Conservation (phyloP, 2,888 invertebrate species). For the Caenorhabditis sinica region DNA sequence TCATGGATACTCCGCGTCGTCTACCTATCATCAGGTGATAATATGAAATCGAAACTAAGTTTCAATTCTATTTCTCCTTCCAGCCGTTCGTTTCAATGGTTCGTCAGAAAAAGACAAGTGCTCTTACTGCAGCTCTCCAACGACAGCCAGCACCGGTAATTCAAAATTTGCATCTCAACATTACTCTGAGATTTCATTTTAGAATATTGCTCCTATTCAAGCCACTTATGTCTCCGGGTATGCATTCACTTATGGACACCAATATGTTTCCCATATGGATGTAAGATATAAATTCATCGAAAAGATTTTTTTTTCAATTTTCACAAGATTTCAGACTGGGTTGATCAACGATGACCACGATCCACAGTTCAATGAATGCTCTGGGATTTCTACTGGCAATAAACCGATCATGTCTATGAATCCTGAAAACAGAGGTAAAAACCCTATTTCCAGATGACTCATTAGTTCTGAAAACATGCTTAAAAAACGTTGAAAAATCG, state of each 20-base stretch:
- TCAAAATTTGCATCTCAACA: background rate
- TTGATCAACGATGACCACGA: background rate
- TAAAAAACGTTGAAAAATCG: background rate
- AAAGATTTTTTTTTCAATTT: background rate
- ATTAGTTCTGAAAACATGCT: no score
- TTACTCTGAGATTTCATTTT: background rate
- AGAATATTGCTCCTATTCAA: background rate
- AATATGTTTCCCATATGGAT: background rate
- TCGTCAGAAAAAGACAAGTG: slow-evolving; percentile 40
- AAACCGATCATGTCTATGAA: no score
- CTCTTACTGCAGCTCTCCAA: slow-evolving; percentile 29
- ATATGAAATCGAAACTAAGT: background rate
- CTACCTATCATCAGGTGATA: slow-evolving; percentile 52
- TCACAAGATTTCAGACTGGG: background rate
- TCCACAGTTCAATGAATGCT: no score
- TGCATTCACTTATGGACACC: background rate
- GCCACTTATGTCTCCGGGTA: slow-evolving; percentile 7
- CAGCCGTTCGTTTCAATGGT: slow-evolving; percentile 53
- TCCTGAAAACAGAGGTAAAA: no score
- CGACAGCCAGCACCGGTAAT: slow-evolving; percentile 1
- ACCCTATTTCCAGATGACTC: no score
- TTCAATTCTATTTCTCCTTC: slow-evolving; percentile 3
- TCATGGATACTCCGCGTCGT: slow-evolving; percentile 21
- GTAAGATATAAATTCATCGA: background rate
- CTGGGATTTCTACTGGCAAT: no score